These are phyloP conservation scores for Tokudaia tokunoshimensis DNA, from an alignment of 2,797 vertebrate genomes.

Conservation along the genomic window DNA sequence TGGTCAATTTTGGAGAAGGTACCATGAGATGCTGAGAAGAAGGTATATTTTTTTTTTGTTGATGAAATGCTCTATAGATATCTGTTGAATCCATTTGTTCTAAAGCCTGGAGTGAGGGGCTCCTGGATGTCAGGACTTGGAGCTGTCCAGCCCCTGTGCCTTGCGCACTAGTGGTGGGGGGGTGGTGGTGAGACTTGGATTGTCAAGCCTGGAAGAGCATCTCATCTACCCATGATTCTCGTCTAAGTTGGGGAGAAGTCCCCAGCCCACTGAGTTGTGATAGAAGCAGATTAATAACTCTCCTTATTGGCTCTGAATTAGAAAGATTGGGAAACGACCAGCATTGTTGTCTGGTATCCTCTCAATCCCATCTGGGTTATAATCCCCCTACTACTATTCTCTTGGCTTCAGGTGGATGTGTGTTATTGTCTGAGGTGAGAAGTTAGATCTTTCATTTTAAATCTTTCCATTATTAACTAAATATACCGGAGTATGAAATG, in stretches of 20 bases:
- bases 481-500: accelerated
- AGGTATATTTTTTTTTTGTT: too few relatives aligned
- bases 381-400: background rate
- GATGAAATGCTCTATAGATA: too few relatives aligned
- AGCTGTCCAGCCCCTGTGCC: background rate
- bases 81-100: too few relatives aligned
- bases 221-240: background rate
- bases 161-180: background rate
- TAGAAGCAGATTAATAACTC: background rate
- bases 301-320: accelerated
- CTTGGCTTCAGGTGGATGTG: background rate
- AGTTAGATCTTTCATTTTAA: background rate
- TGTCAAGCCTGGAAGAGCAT: background rate
- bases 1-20: too few relatives aligned
- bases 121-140: background rate
- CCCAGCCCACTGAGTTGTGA: background rate
- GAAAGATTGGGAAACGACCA: background rate
- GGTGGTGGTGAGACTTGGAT: background rate
- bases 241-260: background rate
- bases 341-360: too few relatives aligned
- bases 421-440: background rate
- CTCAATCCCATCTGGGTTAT: too few relatives aligned
- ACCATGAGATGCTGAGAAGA: too few relatives aligned
- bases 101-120: too few relatives aligned
- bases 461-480: background rate